Conservation (phyloP, 1,140 invertebrate genomes). For the Hyposmocoma kahamanoa region DNA sequence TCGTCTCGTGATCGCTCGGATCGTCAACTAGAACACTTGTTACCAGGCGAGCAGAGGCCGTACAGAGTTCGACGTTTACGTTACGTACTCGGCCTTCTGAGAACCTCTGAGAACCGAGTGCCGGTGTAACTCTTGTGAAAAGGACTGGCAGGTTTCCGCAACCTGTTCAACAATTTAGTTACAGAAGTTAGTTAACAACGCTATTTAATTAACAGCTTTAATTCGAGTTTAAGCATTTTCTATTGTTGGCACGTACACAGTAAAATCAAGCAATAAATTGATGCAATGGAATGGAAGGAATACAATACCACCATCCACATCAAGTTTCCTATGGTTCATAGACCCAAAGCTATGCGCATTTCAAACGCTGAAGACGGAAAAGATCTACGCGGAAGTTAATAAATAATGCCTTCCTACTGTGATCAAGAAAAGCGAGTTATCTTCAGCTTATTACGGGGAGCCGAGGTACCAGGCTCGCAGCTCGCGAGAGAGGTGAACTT, state of each 20-base stretch:
- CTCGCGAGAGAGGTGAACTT: slow-evolving; percentile 51
- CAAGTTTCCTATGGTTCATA: not conserved
- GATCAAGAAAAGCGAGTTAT: slow-evolving; percentile 68
- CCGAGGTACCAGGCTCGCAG: slow-evolving; percentile 58
- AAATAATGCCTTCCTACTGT: slow-evolving; percentile 41
- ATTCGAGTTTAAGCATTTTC: no score
- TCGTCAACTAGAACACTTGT: slow-evolving; percentile 67
- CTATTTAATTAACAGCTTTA: no score
- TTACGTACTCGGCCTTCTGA: slow-evolving; percentile 14
- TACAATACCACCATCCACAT: no score
- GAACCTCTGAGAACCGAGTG: slow-evolving; percentile 21
- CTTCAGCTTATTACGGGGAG: slow-evolving; percentile 70
- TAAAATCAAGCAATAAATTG: no score
- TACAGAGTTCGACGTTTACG: slow-evolving; percentile 21
- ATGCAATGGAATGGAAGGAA: no score
- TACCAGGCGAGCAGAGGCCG: slow-evolving; percentile 48
- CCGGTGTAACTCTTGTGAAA: slow-evolving; percentile 22
- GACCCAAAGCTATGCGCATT: not conserved
- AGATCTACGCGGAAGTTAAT: slow-evolving; percentile 57
- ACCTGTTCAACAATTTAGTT: slow-evolving; percentile 12
- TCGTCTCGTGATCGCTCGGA: slow-evolving; percentile 41
- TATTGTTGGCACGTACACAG: no score
- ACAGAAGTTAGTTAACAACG: no score
- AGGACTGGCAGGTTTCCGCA: slow-evolving; percentile 23
- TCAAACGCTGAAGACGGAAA: slow-evolving; percentile 24